Conservation (phyloP, 2,797 vertebrate genomes). For the Anas georgica region DNA sequence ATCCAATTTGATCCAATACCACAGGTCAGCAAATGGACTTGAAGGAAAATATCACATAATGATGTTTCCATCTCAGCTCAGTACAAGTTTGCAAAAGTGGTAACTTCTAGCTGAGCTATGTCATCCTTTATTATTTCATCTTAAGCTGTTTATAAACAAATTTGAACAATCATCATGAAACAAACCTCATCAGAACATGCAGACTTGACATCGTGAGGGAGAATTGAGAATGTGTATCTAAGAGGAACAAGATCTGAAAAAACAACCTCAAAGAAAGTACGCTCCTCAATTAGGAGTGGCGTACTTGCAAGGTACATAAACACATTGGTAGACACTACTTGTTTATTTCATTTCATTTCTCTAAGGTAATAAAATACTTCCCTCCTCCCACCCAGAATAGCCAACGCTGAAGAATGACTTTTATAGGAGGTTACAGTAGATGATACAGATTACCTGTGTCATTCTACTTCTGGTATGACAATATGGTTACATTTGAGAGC, state of each 20-base stretch:
- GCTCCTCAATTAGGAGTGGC: neutral
- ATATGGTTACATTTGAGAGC: neutral
- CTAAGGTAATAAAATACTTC: neutral
- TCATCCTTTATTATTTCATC: neutral
- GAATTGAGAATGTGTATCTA: neutral
- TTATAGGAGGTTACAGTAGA: neutral
- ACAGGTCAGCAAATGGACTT: neutral
- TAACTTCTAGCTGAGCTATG: neutral
- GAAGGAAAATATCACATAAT: neutral
- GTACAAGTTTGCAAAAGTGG: neutral
- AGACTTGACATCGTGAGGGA: accelerated
- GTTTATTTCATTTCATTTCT: neutral
- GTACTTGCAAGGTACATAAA: neutral
- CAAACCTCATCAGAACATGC: neutral
- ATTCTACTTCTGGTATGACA: neutral
- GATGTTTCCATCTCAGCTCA: neutral
- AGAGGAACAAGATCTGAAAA: too few species aligned
- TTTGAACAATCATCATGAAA: neutral
- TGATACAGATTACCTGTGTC: neutral
- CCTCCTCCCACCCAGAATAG: neutral
- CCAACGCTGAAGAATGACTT: neutral
- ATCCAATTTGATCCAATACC: neutral
- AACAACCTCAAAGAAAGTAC: neutral
- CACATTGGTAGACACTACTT: neutral
- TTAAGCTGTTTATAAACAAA: neutral